These are phyloP conservation scores for Andrena hattorfiana DNA, from an alignment of 2,888 invertebrate genomes.

Conservation along the genomic window DNA sequence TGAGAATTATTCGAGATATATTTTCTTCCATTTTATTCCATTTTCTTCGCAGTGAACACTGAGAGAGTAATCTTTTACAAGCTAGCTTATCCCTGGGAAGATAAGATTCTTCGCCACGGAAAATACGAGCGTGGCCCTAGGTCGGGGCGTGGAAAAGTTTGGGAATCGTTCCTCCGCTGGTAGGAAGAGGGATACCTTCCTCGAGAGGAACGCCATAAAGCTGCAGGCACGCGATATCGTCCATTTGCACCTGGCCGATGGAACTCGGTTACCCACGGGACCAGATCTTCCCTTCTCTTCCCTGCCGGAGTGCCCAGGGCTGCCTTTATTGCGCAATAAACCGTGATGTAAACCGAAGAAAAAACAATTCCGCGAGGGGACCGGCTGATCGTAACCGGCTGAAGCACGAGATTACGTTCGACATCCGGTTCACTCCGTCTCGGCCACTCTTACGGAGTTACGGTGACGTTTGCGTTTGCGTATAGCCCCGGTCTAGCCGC, in stretches of 20 bases:
- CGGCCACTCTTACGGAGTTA: conserved; percentile 2
- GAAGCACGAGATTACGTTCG: conserved; percentile 18
- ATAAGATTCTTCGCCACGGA: background rate
- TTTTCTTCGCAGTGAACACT: too few species aligned
- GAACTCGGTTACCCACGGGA: conserved; percentile 14
- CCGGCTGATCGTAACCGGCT: conserved; percentile 31
- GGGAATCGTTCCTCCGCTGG: background rate
- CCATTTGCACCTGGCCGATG: conserved; percentile 37
- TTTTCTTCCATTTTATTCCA: too few species aligned
- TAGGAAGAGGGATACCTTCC: background rate
- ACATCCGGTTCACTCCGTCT: background rate
- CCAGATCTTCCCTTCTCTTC: background rate
- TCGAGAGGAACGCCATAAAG: conserved; percentile 26
- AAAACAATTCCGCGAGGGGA: conserved; percentile 34
- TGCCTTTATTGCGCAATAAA: conserved; percentile 49
- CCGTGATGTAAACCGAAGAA: conserved; percentile 36
- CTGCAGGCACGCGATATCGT: conserved; percentile 19
- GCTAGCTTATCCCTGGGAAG: too few species aligned
- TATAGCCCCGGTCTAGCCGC: background rate
- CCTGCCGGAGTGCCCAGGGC: background rate
- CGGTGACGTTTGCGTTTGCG: conserved; percentile 21
- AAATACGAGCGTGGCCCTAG: too few species aligned
- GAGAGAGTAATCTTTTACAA: too few species aligned
- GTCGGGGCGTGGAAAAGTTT: background rate
- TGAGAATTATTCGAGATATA: too few species aligned